Evolutionary conservation across 92 coral and sea anemone genomes (phyloP), one percentile per base, ranked within the genome.

Genomic region (Zoanthus gigantus): DNA sequence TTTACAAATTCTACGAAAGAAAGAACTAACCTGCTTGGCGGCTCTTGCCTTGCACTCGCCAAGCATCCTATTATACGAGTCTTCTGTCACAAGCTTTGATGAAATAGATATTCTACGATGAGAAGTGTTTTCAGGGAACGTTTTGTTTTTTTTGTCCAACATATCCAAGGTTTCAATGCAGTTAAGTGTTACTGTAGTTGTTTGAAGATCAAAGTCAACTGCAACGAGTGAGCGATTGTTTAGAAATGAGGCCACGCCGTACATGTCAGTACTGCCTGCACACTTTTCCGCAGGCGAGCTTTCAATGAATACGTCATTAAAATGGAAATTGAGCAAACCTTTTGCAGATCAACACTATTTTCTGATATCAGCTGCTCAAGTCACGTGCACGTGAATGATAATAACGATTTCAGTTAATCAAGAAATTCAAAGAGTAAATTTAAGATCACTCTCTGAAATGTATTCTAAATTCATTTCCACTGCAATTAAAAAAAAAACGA

Each of bases 31-130:
- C 32, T 81, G 85, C 28, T 81, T 81, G 0, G 85, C 85, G 23
- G 85, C 85, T 4, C 18, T 81, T 1, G 85, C 85, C 23, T 81
- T 81, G 75, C 85, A 81, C 46, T 81, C 85, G 8, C 75, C 74
- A 28, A 81, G 58, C n/a, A 65, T 32, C n/a, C 23, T 66, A 45
- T 32, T 13, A 30, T 81, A 81, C 34, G 28, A 66, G 31, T 81
- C 74, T 81, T 81, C 85, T 44, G 75, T 68, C 74, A 81, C 75
- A 48, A 81, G 58, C 46, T 67, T 81, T 9, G 84, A 65, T 45
- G 85, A 18, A 34, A 45, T 46, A 8, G 85, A 81, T 28, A 18
- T 11, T 48, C 75, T 81, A 5, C 85, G 75, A n/a, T 77, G 82
- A 11, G 82, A 66, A 32, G 54, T 77, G 1, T 54, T 63, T 77